Percentiles rank a stretch among this genome's conserved stretches.
Evolutionary conservation across 2,888 invertebrate genomes (phyloP).

Genomic region (Brenthis daphne): DNA sequence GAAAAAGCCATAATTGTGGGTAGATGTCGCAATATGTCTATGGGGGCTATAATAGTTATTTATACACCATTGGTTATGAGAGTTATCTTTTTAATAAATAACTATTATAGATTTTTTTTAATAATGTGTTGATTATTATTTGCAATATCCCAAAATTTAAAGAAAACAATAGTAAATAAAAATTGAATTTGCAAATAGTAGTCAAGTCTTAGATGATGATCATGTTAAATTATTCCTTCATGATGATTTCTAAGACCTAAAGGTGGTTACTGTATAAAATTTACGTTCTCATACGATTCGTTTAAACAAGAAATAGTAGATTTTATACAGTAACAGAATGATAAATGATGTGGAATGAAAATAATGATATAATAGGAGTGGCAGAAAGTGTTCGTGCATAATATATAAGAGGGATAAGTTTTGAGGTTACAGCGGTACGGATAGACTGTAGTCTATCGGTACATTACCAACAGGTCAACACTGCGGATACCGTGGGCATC

Average conservation of each 20-base stretch:
- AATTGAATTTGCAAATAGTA: conserved; percentile 4
- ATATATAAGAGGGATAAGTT: conserved; percentile 77
- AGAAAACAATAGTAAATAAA: no score
- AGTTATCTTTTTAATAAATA: neutral
- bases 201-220: conserved; percentile 11
- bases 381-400: conserved; percentile 48
- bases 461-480: conserved; percentile 69
- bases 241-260: neutral
- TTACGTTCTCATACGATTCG: neutral
- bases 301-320: neutral
- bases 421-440: conserved; percentile 71
- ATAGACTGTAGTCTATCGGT: conserved; percentile 54
- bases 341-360: conserved; percentile 27
- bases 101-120: conserved; percentile 15
- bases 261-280: conserved; percentile 23
- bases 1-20: conserved; percentile 15
- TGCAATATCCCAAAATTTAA: neutral
- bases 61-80: neutral
- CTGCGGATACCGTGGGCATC: conserved; percentile 79
- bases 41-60: conserved; percentile 9
- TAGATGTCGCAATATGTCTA: conserved; percentile 8
- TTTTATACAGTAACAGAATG: conserved; percentile 18
- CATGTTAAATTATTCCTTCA: neutral
- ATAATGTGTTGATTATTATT: neutral
- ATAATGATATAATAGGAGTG: conserved; percentile 41